phyloP scores from a whole-genome alignment of 1,140 invertebrate species.

The Papilio polytes region DNA sequence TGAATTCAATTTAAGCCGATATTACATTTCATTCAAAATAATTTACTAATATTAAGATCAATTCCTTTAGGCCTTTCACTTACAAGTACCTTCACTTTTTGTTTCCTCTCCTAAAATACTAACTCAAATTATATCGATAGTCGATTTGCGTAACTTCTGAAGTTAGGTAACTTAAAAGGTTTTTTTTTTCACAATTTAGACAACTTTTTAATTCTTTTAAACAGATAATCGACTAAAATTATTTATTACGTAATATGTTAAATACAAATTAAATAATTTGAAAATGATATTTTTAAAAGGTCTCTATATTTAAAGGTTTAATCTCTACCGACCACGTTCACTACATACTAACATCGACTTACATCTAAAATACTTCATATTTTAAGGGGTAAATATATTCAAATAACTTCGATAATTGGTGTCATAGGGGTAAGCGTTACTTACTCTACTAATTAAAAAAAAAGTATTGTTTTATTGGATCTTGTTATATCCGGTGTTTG shows the following conservation, averaged over 20 bases:
- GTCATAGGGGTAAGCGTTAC: conserved; percentile 66
- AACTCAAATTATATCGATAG: not conserved
- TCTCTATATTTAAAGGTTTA: conserved; percentile 42
- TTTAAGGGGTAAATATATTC: conserved; percentile 57
- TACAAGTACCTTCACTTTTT: not conserved
- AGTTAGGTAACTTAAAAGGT: not conserved
- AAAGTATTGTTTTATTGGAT: conserved; percentile 39
- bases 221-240: too few species aligned
- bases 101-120: not conserved
- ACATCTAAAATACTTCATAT: conserved; percentile 61
- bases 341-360: conserved; percentile 76
- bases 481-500: conserved; percentile 49
- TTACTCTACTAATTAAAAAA: conserved; percentile 59
- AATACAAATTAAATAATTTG: too few species aligned
- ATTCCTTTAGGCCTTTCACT: not conserved
- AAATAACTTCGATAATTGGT: conserved; percentile 63
- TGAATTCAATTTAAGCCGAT: conserved; percentile 14
- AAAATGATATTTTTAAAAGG: conserved; percentile 45
- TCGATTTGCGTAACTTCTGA: not conserved
- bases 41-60: not conserved
- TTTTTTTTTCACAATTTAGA: not conserved
- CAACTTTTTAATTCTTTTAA: not conserved
- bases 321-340: conserved; percentile 71
- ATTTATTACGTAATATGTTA: too few species aligned
- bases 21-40: not conserved